These are phyloP conservation scores for Physeter macrocephalus DNA, from an alignment of 2,113 vertebrate genomes.

Conservation along the genomic window DNA sequence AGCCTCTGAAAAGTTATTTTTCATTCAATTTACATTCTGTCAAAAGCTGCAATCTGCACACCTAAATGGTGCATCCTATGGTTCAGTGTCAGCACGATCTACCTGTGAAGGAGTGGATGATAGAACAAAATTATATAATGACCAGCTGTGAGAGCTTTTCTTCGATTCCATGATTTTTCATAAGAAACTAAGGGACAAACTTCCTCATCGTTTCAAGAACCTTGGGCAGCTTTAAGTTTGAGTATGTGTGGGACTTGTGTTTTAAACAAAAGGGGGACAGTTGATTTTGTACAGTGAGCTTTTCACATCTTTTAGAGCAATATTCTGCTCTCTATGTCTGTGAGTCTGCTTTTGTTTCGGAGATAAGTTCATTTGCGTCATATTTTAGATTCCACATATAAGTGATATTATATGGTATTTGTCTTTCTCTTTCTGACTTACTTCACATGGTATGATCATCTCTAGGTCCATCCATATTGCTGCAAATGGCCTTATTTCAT, in stretches of 20 bases:
- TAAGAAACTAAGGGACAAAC: not conserved
- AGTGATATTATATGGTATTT: not conserved
- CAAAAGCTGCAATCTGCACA: not conserved
- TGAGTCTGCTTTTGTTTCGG: not conserved
- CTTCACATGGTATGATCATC: not conserved
- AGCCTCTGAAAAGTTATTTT: not conserved
- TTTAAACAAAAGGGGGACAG: not conserved
- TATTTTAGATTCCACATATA: not conserved
- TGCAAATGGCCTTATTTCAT: not conserved
- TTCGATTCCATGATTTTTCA: not conserved
- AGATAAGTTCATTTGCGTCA: not conserved
- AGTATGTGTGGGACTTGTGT: not conserved
- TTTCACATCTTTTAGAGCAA: not conserved
- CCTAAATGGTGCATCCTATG: not conserved
- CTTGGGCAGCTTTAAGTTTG: not conserved
- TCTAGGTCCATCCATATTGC: not conserved
- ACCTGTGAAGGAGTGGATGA: not conserved
- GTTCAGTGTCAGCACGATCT: not conserved
- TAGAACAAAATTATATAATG: not conserved
- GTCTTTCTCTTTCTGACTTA: not conserved
- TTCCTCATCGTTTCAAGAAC: not conserved
- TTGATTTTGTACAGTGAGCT: not conserved
- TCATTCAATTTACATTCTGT: not conserved
- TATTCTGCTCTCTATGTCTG: not conserved
- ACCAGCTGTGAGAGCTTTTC: not conserved